Base-by-base conservation (phyloP, 2,797 vertebrate genomes). In the Meda fulgida region DNA sequence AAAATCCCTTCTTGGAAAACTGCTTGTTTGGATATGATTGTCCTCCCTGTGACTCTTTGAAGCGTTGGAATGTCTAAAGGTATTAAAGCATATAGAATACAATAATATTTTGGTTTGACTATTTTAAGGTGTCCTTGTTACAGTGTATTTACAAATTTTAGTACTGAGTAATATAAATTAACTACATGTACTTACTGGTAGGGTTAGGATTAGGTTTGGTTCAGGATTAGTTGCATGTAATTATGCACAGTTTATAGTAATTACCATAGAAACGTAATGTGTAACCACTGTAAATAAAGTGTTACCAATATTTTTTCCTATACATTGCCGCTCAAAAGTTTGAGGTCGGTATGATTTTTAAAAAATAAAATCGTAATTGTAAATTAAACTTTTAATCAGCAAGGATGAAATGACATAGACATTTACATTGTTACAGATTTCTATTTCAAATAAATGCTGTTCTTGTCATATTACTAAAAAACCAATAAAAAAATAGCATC, bases 21-120 rank as follows among this genome's bases (percentile, higher is more conserved):
- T 67, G 7, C n/a, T 66, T 82, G 26, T 73, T 75, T 65, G 21
- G 70, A 34, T 65, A 65, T 75, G 34, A 51, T 4, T 73, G 14
- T 51, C 38, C 58, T 43, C 36, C 53, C 26, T 34, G 26, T 63
- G 29, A 34, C 70, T 26, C 14, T 73, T 65, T 75, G 38, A 82
- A 31, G 8, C 19, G 40, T 46, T 29, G 16, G 16, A 29, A 48
- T 63, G 58, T 80, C 63, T 34, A 9, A 23, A 67, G 9, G 51
- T 43, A 71, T 72, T 81, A 23, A 9, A 55, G 19, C 19, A 55
- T 55, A 21, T 55, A 55, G 19, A 23, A 40, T 40, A 40, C 8
- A 40, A 40, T 40, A 40, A 40, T 40, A 40, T 40, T 40, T 40
- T 40, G 40, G 38, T 40, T 40, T 40, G 38, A 2, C 38, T 40